Base-by-base conservation (phyloP, 2,888 invertebrate species). In the Tenthredo amoena region DNA sequence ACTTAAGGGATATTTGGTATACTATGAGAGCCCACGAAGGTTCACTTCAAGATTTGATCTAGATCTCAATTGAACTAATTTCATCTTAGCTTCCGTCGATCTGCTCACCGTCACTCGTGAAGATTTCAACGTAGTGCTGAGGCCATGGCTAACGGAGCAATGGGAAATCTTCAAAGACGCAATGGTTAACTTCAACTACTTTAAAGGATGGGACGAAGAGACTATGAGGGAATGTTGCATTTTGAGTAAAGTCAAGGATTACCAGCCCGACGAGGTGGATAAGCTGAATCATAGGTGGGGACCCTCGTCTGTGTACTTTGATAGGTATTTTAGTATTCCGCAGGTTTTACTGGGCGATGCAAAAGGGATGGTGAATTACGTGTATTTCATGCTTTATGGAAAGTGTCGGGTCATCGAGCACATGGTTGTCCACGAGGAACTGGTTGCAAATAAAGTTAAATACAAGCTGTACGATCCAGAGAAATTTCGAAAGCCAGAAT, bases 141-240 rank as follows among this genome's bases (percentile, higher is more conserved):
- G 95, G 90, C 94, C 93, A 0, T 94, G 95, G 0, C 94, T 96
- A 6, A 94, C 95, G 89, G 94, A 94, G 84, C 95, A 96, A 89
- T 96, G 96, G 96, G 95, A 95, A 85, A 94, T 95, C 89, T 94
- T 96, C 21, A 94, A 94, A 74, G 93, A 92, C 6, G 95, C 96
- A 0, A 95, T 96, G 94, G 94, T 94, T 3, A 94, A 94, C 72
- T 96, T 96, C 87, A 95, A 95, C 74, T 96, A 96, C 90, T 96
- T 96, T 89, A 95, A 96, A 88, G 94, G 94, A 15, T 95, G 96
- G 93, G 95, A 95, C 88, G 95, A 95, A 91, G 94, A 94, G 79
- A 90, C 95, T 0, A 94, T 94, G 83, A 94, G 96, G 74, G 96
- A 96, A 92, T 96, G 96, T 89, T 96, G 96, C 89, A 95, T 96